Evolutionary conservation across 2,888 invertebrate species (phyloP).

Genomic region (Acanthococcus lagerstroemiae): DNA sequence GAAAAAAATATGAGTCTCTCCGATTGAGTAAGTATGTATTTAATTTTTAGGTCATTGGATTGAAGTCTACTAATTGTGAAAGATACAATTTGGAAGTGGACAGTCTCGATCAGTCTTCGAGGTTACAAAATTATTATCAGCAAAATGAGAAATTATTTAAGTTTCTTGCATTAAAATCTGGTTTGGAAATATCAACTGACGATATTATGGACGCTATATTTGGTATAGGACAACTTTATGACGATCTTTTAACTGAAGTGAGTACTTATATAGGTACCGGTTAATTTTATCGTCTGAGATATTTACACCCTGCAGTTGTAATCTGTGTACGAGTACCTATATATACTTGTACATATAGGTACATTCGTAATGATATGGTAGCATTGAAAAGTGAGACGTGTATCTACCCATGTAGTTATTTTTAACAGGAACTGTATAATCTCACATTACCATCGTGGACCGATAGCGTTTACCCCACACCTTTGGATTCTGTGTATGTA

Average conservation of each 20-base stretch:
- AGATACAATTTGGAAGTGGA: conserved; percentile 4
- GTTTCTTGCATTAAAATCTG: neutral
- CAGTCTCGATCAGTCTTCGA: neutral
- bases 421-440: neutral
- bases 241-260: neutral
- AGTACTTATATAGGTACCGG: no score
- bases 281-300: no score
- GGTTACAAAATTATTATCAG: conserved; percentile 1
- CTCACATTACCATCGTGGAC: neutral
- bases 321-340: no score
- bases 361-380: no score
- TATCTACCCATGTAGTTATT: no score
- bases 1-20: no score
- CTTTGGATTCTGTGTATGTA: neutral
- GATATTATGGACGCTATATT: neutral
- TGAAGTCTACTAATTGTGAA: neutral
- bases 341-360: no score
- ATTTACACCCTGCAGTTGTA: neutral
- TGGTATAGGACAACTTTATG: neutral
- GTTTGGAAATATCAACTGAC: neutral
- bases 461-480: neutral
- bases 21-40: no score
- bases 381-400: no score
- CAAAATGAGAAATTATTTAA: neutral
- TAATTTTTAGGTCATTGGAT: neutral